Base-by-base conservation (phyloP, 2,888 invertebrate species). In the Polydrusus pterygomalis region DNA sequence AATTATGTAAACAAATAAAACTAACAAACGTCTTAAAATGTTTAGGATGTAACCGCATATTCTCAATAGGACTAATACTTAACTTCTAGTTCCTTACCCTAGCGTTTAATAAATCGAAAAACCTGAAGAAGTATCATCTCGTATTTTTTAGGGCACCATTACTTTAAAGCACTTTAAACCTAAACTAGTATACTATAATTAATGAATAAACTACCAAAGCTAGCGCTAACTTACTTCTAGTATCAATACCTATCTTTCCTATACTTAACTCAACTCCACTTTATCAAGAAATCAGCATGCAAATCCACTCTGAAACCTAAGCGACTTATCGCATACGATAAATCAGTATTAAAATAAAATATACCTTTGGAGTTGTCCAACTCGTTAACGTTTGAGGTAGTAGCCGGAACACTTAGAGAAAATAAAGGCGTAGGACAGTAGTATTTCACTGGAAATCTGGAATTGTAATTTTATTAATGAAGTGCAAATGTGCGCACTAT, bases 381-480 rank as follows among this genome's bases (percentile, higher is more conserved):
- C 81, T 81, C 80, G 78, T 78, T 78, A 76, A 77, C 74, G 69
- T 77, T 76, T 78, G 73, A 80, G 77, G 69, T 79, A 79, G 77
- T 79, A 79, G 69, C 78, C 79, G 81, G 80, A 81, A 80, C 74
- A 70, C 76, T 72, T 78, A 68, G 75, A 72, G 77, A 79, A 81
- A 80, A 78, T 78, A 74, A 80, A 64, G 60, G 70, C 70, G 58
- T 69, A 73, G 78, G 78, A 79, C 68, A 77, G 72, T 73, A 73
- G 75, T 81, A 82, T 79, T 81, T 83, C 79, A 80, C 79, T 79
- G 75, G 74, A 77, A 82, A 81, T 80, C 79, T 80, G 74, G 75
- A 70, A 80, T 79, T 79, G 80, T 82, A 81, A 80, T 81, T 82
- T 80, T 81, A 82, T 81, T 83, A 82, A 83, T 82, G 81, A 83